A percentile compares a stretch with the other conserved stretches of the same genome.
phyloP scores from a whole-genome alignment of 2,113 vertebrate genomes.

The Ondatra zibethicus region DNA sequence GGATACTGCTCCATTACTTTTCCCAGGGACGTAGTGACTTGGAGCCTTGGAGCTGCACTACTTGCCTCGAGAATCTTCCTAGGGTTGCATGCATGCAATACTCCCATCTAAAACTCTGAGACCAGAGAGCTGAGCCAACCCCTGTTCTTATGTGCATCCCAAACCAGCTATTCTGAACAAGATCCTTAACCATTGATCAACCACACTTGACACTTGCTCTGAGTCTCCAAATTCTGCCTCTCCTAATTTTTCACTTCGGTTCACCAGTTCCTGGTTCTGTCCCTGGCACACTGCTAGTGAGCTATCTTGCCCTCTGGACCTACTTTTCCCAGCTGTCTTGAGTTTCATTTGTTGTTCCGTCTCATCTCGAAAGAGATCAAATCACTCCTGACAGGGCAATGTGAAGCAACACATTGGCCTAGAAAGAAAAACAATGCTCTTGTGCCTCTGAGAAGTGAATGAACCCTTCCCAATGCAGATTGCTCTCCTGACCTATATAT shows the following conservation, averaged over 20 bases:
- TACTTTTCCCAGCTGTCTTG: background rate
- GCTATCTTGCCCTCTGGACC: background rate
- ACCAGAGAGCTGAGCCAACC: rapidly evolving
- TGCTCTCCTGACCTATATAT: background rate
- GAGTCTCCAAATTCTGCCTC: background rate
- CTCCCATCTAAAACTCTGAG: background rate
- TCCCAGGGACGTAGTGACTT: rapidly evolving
- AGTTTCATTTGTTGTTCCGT: background rate
- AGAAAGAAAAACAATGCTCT: background rate
- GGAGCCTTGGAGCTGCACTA: rapidly evolving
- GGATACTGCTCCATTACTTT: rapidly evolving
- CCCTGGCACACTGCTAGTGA: rapidly evolving
- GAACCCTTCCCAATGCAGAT: background rate
- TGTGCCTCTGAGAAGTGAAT: background rate
- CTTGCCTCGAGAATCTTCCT: no score
- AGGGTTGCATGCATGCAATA: rapidly evolving
- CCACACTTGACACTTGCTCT: no score
- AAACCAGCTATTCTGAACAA: background rate
- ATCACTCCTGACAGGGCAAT: background rate
- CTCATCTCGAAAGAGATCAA: background rate
- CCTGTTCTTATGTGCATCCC: rapidly evolving
- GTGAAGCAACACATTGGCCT: rapidly evolving
- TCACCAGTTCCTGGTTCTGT: background rate
- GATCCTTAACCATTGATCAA: rapidly evolving
- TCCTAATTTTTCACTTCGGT: background rate